Conservation (phyloP, 2,888 invertebrate genomes). For the Halocaridina rubra region DNA sequence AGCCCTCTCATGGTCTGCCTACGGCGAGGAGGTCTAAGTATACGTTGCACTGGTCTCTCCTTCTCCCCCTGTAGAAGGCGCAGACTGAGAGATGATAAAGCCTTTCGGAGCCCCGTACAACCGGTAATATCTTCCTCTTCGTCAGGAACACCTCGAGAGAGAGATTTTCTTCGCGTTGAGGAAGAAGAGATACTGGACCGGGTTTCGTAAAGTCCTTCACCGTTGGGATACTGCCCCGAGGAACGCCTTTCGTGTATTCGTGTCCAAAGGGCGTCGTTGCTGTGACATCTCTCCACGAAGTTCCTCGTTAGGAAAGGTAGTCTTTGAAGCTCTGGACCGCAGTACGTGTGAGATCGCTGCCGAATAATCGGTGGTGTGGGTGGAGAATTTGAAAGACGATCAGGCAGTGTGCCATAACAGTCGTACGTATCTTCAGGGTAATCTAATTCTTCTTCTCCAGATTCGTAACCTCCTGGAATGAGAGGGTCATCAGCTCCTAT, state of each 20-base stretch:
- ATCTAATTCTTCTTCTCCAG: not conserved
- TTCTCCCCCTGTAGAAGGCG: slow-evolving; percentile 17
- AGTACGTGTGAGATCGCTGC: slow-evolving; percentile 17
- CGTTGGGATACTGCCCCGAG: not conserved
- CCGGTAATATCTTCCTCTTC: not conserved
- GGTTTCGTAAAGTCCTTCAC: not conserved
- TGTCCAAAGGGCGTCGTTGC: not conserved
- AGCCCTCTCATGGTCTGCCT: slow-evolving; percentile 38
- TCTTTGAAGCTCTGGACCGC: not conserved
- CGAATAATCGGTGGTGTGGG: not conserved
- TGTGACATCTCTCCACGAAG: not conserved
- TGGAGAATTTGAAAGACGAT: not conserved
- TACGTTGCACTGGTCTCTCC: slow-evolving; percentile 45
- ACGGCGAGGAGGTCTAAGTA: slow-evolving; percentile 22
- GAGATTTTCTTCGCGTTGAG: not conserved
- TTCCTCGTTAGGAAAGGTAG: not conserved
- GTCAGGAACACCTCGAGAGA: not conserved
- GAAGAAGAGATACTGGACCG: not conserved
- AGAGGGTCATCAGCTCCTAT: not conserved
- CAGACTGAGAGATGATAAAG: slow-evolving; percentile 23
- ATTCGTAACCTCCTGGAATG: not conserved
- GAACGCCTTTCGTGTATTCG: not conserved
- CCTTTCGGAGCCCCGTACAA: slow-evolving; percentile 21
- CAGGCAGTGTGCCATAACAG: not conserved
- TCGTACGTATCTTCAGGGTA: not conserved